A percentile compares a stretch with the other conserved stretches of the same genome.
Evolutionary conservation across 2,797 vertebrate genomes (phyloP).

Genomic region (Lepilemur ruficaudatus): DNA sequence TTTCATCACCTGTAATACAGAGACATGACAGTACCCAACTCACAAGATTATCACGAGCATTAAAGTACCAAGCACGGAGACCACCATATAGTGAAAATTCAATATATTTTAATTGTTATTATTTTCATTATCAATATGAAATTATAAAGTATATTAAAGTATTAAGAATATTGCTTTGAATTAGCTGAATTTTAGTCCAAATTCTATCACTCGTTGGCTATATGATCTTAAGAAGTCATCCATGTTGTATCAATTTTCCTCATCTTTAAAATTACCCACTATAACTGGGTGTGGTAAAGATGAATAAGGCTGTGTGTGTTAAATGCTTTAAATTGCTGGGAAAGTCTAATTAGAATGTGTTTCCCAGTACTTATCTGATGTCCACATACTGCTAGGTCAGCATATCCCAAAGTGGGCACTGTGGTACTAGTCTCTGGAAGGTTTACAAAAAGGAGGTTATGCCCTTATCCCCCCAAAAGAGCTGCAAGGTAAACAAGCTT

Average conservation of each 20-base stretch:
- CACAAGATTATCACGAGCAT: neutral
- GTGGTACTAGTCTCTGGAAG: neutral
- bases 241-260: neutral
- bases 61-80: neutral
- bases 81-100: neutral
- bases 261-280: constrained; percentile 25
- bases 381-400: neutral
- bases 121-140: constrained; percentile 23
- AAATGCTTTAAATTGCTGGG: neutral
- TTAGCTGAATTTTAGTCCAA: neutral
- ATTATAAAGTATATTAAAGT: neutral
- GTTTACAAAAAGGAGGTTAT: neutral
- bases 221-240: neutral
- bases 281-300: neutral
- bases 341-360: neutral
- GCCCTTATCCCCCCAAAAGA: neutral
- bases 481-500: neutral
- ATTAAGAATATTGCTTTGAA: constrained; percentile 24
- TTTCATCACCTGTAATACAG: neutral
- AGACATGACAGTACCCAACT: neutral
- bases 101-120: neutral
- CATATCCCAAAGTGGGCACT: neutral
- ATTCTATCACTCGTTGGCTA: neutral
- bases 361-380: neutral
- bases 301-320: neutral